A percentile compares a stretch with the other conserved stretches of the same genome.
Evolutionary conservation across 2,113 vertebrate species (phyloP).

Genomic region (Bubo scandiacus): DNA sequence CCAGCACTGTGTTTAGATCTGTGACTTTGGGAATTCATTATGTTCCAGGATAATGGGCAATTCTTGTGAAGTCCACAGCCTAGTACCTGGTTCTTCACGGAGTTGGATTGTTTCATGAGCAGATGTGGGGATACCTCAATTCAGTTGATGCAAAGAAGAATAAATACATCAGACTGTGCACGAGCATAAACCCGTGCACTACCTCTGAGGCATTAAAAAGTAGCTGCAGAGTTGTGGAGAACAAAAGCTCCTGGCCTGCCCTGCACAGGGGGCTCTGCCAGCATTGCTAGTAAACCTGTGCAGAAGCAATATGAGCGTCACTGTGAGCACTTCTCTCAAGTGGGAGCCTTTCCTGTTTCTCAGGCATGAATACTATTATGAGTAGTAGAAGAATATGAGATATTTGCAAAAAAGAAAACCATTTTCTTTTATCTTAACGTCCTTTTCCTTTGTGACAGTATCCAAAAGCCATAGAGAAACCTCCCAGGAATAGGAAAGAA

Average conservation of each 20-base stretch:
- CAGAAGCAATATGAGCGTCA: neutral
- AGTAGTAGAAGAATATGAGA: neutral
- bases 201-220: neutral
- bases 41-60: neutral
- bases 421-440: neutral
- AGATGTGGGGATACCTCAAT: neutral
- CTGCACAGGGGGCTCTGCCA: neutral
- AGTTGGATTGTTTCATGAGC: neutral
- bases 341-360: neutral
- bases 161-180: neutral
- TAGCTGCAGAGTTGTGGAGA: neutral
- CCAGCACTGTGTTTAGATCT: neutral
- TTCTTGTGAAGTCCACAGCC: neutral
- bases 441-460: neutral
- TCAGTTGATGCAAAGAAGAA: neutral
- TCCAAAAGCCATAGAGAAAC: neutral
- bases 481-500: neutral
- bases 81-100: neutral
- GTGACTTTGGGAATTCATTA: neutral
- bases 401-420: neutral
- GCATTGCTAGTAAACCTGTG: neutral
- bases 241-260: neutral
- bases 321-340: neutral
- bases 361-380: neutral
- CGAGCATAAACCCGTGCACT: neutral